Evolutionary conservation across 2,888 invertebrate species (phyloP), one percentile per base, ranked within the genome.

Genomic region (Xylota sylvarum): DNA sequence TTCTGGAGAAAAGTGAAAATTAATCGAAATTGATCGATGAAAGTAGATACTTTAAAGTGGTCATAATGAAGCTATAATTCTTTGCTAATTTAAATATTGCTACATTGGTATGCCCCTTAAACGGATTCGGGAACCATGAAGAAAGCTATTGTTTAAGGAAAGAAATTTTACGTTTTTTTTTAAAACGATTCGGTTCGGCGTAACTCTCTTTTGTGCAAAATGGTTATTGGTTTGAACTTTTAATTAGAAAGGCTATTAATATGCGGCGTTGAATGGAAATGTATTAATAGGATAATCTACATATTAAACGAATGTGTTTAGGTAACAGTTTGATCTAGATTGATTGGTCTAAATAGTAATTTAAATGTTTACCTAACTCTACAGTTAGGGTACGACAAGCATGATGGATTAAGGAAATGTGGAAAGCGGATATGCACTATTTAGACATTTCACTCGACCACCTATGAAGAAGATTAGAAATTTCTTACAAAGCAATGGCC

Each of bases 191-290:
- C 52, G 52, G 10, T n/a, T n/a, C n/a, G n/a, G n/a, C n/a, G n/a
- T n/a, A n/a, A n/a, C n/a, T n/a, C n/a, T 52, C 52, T 52, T 27
- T 52, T 52, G 52, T 52, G 52, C 52, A n/a, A 52, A 52, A 52
- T 52, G n/a, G 30, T 52, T 50, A 50, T 50, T 27, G 27, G 50
- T 23, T 23, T 23, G 23, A 23, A 23, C 30, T 23, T 50, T 50
- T 23, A 23, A 50, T 50, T 50, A 23, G 50, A 50, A 50, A 50
- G 50, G 50, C 23, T 10, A 50, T 19, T 17, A 23, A 23, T 23
- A 50, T 12, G 14, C 2, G 43, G 6, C 14, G 14, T 43, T 23
- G 23, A 23, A 23, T 23, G 3, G 23, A 23, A 23, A 23, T 23
- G 23, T 23, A 23, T 23, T 23, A 23, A 23, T 23, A 23, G 23